These are phyloP conservation scores for Tachina grossa DNA, from an alignment of 2,888 invertebrate species.

Conservation along the genomic window DNA sequence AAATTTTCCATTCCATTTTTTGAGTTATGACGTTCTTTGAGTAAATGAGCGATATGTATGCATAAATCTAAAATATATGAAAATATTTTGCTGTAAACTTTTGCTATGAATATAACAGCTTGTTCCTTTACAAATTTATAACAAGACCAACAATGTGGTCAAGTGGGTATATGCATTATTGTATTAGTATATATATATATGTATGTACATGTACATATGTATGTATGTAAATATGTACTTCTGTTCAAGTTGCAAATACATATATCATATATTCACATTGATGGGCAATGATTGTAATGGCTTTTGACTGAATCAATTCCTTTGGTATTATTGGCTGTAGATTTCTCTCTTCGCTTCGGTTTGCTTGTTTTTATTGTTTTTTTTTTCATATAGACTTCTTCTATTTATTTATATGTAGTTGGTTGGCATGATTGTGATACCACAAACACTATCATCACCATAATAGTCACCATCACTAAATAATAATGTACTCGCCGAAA, in stretches of 20 bases:
- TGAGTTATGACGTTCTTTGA: too few species aligned
- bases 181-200: background rate
- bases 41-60: too few species aligned
- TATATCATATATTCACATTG: conserved; percentile 63
- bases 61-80: too few species aligned
- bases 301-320: conserved; percentile 71
- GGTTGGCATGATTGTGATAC: conserved; percentile 59
- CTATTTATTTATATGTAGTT: conserved; percentile 23
- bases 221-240: background rate
- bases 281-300: conserved; percentile 70
- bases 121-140: too few species aligned
- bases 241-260: background rate
- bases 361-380: conserved; percentile 35
- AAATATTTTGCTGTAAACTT: too few species aligned
- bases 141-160: background rate
- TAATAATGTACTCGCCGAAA: conserved; percentile 63
- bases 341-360: conserved; percentile 33
- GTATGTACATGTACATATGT: background rate
- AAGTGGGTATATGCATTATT: background rate
- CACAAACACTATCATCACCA: conserved; percentile 70
- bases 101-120: too few species aligned
- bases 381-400: conserved; percentile 6
- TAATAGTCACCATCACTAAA: conserved; percentile 67
- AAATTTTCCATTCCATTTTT: too few species aligned
- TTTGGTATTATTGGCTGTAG: conserved; percentile 64